Evolutionary conservation across 2,888 invertebrate genomes (phyloP), one percentile per base, ranked within the genome.

Genomic region (Cosmopolites sordidus): DNA sequence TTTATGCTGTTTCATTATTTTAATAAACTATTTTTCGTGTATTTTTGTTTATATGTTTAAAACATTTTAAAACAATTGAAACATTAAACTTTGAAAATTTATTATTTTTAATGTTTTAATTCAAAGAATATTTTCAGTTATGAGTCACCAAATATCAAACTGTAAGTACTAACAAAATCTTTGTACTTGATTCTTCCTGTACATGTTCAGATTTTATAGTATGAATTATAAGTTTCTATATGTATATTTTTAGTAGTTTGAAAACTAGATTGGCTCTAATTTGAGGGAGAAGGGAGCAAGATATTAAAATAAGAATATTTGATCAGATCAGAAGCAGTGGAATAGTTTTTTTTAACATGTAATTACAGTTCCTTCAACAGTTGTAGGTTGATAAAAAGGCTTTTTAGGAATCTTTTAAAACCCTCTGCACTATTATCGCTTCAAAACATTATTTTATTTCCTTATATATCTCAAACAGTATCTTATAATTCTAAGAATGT

Each of bases 331-430:
- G 8, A 22, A 3, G 8, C 22, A 12, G 33, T 33, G 33, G 8
- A 6, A 11, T 27, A 27, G 5, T 27, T 33, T 33, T 33, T 33
- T 33, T 33, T 33, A 33, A 33, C 5, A 33, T 12, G 8, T 33
- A 9, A 33, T 33, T 6, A 33, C 33, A 33, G 33, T 33, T 33
- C 33, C 33, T 33, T 33, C 33, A 33, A n/a, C 33, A 33, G 33
- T 12, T 12, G 33, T 33, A 33, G 3, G n/a, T 33, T 33, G 5
- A 12, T 27, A 33, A 33, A 33, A 33, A 33, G 12, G 33, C 33
- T 33, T 33, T 4, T 33, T 33, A 12, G 12, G n/a, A 9, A 33
- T 33, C 5, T 33, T 33, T 33, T 12, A 33, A 33, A 12, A 33
- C 33, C 33, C n/a, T 33, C n/a, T 4, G 33, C 33, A 33, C n/a